Percentiles rank a stretch among this genome's conserved stretches.
Conservation (phyloP, 2,113 vertebrate species). For the Brachyhypopomus occidentalis region DNA sequence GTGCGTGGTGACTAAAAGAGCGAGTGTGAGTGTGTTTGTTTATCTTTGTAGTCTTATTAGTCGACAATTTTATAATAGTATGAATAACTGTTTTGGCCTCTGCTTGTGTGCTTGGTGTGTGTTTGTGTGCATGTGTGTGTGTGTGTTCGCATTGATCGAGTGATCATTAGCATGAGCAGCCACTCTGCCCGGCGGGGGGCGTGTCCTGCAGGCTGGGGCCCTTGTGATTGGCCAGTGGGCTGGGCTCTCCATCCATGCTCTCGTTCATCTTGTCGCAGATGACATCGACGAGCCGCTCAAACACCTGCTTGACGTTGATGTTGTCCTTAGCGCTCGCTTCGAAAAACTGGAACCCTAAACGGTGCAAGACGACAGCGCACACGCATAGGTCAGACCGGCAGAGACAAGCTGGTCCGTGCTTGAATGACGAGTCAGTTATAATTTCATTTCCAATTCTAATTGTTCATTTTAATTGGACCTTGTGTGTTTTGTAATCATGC, state of each 20-base stretch:
- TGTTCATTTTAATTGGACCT: too few species aligned
- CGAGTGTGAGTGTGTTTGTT: conserved; percentile 50
- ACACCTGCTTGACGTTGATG: conserved; percentile 88
- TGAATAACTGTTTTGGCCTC: conserved; percentile 14
- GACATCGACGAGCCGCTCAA: conserved; percentile 84
- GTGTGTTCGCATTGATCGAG: background rate
- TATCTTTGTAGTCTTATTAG: conserved; percentile 21
- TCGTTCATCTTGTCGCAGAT: conserved; percentile 91
- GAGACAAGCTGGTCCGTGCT: too few species aligned
- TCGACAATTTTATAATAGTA: background rate
- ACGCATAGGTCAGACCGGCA: too few species aligned
- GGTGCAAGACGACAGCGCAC: background rate
- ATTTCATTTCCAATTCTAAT: too few species aligned
- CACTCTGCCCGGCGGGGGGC: conserved; percentile 61
- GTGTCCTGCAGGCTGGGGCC: conserved; percentile 69
- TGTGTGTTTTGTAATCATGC: too few species aligned
- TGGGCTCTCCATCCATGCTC: conserved; percentile 74
- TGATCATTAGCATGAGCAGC: conserved; percentile 78
- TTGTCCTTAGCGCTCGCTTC: conserved; percentile 91
- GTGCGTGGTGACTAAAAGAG: conserved; percentile 4
- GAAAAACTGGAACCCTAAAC: conserved; percentile 85
- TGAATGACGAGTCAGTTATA: too few species aligned
- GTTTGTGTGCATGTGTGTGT: conserved; percentile 12
- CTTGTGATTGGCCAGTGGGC: conserved; percentile 63
- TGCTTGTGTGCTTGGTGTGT: background rate